Base-by-base conservation (phyloP, 1,140 invertebrate genomes). In the Wasmannia auropunctata region DNA sequence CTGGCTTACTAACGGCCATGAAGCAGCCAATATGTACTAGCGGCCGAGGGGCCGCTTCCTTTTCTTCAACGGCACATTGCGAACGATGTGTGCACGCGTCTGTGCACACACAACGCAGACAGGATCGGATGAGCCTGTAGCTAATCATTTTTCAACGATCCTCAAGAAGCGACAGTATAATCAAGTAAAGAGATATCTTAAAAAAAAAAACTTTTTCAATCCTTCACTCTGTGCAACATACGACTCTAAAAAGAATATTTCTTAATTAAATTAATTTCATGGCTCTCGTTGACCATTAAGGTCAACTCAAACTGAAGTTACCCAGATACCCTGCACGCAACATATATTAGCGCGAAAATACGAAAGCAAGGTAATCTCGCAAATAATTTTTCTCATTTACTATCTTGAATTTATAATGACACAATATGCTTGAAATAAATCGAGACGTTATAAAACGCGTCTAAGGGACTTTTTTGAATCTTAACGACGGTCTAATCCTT, bases 21-120 rank as follows among this genome's bases (percentile, higher is more conserved):
- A 80, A 70, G 72, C 81, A 77, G 79, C 76, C 79, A 56, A 88
- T 90, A n/a, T n/a, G n/a, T n/a, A n/a, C n/a, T n/a, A n/a, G 86
- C 62, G 86, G n/a, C 86, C 86, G 84, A 87, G 84, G 81, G 76
- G 81, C 70, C 72, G 86, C 90, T 92, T 86, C 88, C 81, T 90
- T 90, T 90, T 77, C 88, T 84, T 80, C 83, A 51, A 90, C 88
- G 54, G 79, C 69, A 76, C 5, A 69, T 77, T 74, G 19, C 58
- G 75, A 87, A 81, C 63, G 60, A n/a, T 74, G 74, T 84, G 86
- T 86, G 86, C 83, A 79, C 56, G 67, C 76, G 51, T 85, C 67
- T 10, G 19, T 46, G 58, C 87, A 69, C 87, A 74, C 80, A 67
- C 28, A 19, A 86, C 76, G 77, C 75, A 54, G 22, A 40, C 49